These are phyloP conservation scores for Oscheius sp. DNA, from an alignment of 2,888 invertebrate genomes.

Conservation along the genomic window DNA sequence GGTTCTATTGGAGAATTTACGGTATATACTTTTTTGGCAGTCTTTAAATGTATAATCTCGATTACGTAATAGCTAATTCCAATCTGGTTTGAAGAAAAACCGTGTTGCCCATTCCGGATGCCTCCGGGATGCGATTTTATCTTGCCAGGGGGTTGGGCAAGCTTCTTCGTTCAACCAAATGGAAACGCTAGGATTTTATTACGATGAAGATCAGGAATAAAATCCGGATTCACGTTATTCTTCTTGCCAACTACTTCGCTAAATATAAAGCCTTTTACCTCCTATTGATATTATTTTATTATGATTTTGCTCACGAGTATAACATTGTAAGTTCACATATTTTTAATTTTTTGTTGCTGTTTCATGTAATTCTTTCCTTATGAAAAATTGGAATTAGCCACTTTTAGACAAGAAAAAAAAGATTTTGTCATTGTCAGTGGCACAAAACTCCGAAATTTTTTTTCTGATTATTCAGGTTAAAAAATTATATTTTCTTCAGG, in stretches of 20 bases:
- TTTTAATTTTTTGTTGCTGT: no score
- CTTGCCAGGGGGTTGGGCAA: neutral
- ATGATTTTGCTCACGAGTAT: neutral
- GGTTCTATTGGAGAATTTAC: no score
- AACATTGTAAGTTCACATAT: conserved; percentile 9
- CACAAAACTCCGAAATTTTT: neutral
- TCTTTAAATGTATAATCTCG: no score
- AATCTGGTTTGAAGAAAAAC: neutral
- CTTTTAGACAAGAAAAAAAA: no score
- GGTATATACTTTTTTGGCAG: no score
- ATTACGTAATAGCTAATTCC: conserved; percentile 10
- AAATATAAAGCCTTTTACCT: neutral
- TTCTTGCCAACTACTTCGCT: no score
- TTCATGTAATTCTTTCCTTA: no score
- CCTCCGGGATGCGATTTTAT: conserved; percentile 22
- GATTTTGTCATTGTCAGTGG: no score
- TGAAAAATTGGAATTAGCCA: no score
- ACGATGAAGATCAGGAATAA: no score
- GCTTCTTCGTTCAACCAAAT: neutral
- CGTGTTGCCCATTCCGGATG: conserved; percentile 9
- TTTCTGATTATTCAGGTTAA: neutral
- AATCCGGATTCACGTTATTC: no score
- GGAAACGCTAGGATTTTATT: no score
- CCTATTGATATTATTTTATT: neutral
- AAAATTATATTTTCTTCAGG: neutral